phyloP scores from a whole-genome alignment of 2,797 vertebrate genomes.

The Ispidina picta region DNA sequence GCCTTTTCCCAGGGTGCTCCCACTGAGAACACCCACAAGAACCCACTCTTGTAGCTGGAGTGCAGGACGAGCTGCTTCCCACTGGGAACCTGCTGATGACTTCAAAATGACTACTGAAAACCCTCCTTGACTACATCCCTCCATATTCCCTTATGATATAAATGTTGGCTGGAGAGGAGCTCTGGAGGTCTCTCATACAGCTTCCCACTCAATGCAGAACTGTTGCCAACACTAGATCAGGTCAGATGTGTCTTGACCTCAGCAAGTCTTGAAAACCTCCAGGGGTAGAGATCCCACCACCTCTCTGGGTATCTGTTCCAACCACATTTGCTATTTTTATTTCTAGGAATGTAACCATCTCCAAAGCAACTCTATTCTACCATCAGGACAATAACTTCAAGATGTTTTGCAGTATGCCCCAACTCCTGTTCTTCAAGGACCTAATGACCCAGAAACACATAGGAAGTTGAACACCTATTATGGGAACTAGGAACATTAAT shows the following conservation, averaged over 20 bases:
- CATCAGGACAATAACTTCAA: neutral
- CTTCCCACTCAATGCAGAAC: neutral
- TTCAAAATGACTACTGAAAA: neutral
- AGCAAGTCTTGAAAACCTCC: neutral
- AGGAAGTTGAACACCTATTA: neutral
- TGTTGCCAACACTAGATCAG: neutral
- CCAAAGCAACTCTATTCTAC: neutral
- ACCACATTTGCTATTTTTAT: neutral
- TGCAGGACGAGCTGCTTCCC: neutral
- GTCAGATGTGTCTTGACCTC: neutral
- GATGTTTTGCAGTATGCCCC: neutral
- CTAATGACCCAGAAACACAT: neutral
- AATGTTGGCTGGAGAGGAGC: neutral
- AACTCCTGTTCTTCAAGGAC: neutral
- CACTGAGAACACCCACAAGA: neutral
- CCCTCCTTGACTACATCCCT: neutral
- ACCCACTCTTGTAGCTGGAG: neutral
- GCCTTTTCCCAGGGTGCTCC: conserved; percentile 9
- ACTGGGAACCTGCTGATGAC: neutral
- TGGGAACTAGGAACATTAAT: neutral
- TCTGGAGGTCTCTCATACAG: neutral
- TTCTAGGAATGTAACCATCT: neutral
- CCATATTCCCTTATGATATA: neutral
- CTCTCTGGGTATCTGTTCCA: neutral
- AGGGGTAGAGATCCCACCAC: neutral